These are phyloP conservation scores for Polypterus bichir DNA, from an alignment of 2,113 vertebrate species.

Conservation along the genomic window DNA sequence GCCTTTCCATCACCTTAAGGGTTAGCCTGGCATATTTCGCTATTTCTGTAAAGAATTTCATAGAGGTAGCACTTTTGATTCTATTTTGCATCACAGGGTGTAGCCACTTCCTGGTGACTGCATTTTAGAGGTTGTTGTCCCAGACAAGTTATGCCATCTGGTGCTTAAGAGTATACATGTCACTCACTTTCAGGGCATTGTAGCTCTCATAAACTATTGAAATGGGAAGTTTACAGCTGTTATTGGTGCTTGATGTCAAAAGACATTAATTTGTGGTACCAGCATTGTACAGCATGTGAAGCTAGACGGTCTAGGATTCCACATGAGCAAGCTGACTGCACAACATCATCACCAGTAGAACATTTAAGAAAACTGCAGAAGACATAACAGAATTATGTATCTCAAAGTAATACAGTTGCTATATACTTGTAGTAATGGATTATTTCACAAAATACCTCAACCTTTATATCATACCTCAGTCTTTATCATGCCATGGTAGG, in stretches of 20 bases:
- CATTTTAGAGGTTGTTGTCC: constrained; percentile 3
- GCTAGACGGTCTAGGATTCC: constrained; percentile 7
- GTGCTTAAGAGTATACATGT: constrained; percentile 2
- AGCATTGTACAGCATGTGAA: constrained; percentile 13
- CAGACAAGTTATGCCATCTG: background rate
- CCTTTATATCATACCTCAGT: too few species aligned
- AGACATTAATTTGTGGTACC: constrained; percentile 6
- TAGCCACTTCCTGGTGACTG: background rate
- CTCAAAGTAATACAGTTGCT: constrained; percentile 8
- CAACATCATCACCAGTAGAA: constrained; percentile 9
- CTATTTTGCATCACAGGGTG: background rate
- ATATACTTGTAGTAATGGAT: constrained; percentile 17
- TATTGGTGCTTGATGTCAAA: constrained; percentile 18
- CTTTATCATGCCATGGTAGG: too few species aligned
- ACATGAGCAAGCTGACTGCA: constrained; percentile 9
- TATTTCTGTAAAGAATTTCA: background rate
- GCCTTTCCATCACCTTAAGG: too few species aligned
- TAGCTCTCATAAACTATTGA: constrained; percentile 2
- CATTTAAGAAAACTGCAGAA: constrained; percentile 18
- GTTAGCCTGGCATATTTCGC: background rate
- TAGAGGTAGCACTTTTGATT: background rate
- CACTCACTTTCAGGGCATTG: constrained; percentile 7
- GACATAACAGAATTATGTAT: constrained; percentile 10
- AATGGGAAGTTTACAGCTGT: constrained; percentile 2
- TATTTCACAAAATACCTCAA: too few species aligned